phyloP scores from a whole-genome alignment of 2,888 invertebrate species.

The Agriopis leucophaearia region DNA sequence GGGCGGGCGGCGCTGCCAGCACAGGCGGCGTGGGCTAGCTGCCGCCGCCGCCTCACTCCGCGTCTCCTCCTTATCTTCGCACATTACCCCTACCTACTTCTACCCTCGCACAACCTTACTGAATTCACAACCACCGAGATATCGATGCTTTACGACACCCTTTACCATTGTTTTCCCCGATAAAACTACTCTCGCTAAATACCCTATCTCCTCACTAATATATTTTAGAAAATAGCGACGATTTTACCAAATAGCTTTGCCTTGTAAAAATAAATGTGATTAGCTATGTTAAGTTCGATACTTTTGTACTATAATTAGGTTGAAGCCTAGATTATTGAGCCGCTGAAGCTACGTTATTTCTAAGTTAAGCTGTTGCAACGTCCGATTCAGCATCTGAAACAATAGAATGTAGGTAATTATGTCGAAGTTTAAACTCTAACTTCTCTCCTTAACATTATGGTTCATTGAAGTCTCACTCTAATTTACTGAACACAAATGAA shows the following conservation, averaged over 20 bases:
- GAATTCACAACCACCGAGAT: conserved; percentile 78
- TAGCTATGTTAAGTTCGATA: conserved; percentile 74
- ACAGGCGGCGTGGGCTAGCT: conserved; percentile 73
- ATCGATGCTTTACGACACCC: conserved; percentile 81
- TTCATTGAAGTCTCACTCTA: conserved; percentile 33
- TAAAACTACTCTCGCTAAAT: conserved; percentile 62
- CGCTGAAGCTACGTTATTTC: conserved; percentile 64
- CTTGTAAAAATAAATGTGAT: conserved; percentile 46
- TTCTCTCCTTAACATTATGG: not conserved
- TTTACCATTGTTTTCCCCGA: conserved; percentile 80
- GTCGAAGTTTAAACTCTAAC: too few species aligned
- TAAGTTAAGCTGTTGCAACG: conserved; percentile 70
- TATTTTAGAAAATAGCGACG: conserved; percentile 70
- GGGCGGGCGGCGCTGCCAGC: conserved; percentile 77
- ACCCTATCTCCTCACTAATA: conserved; percentile 64
- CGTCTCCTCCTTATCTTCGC: conserved; percentile 82
- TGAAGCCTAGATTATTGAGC: conserved; percentile 50
- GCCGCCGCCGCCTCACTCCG: conserved; percentile 70
- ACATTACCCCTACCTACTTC: conserved; percentile 68
- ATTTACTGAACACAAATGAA: conserved; percentile 52
- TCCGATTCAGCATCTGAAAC: conserved; percentile 84
- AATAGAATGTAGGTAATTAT: conserved; percentile 47
- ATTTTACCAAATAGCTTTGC: conserved; percentile 55
- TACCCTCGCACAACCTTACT: conserved; percentile 69
- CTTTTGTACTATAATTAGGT: conserved; percentile 74